Evolutionary conservation across 2,113 vertebrate species (phyloP).

Genomic region (Ascaphus truei): DNA sequence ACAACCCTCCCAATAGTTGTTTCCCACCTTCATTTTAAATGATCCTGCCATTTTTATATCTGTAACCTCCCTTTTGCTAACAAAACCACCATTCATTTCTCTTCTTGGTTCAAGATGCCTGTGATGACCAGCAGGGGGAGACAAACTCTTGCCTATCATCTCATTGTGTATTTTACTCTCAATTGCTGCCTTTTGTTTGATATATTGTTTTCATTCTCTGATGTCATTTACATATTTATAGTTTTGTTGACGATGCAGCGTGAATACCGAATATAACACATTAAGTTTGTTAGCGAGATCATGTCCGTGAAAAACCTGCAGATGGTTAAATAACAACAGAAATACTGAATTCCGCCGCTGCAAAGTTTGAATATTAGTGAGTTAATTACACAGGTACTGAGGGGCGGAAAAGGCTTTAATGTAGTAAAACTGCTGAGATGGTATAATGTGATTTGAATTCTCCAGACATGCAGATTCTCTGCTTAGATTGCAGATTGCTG

Average conservation of each 20-base stretch:
- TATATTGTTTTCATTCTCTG: slow-evolving; percentile 28
- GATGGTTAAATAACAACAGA: neutral
- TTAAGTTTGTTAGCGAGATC: neutral
- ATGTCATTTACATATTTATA: slow-evolving; percentile 31
- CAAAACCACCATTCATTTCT: too few relatives aligned
- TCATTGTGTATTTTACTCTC: neutral
- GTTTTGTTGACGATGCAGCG: neutral
- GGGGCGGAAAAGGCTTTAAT: neutral
- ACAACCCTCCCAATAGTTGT: too few relatives aligned
- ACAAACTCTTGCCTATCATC: slow-evolving; percentile 47
- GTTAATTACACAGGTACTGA: slow-evolving; percentile 1
- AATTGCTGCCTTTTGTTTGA: slow-evolving; percentile 12
- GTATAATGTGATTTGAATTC: neutral
- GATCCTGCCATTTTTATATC: too few relatives aligned
- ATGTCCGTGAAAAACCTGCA: neutral
- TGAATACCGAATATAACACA: slow-evolving; percentile 24
- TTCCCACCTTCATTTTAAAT: too few relatives aligned
- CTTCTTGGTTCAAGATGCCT: neutral
- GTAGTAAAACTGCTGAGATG: neutral
- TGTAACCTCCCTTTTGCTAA: too few relatives aligned
- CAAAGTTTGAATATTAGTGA: neutral
- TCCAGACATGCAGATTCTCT: neutral
- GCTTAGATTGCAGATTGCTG: neutral
- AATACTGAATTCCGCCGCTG: neutral
- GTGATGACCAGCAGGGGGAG: slow-evolving; percentile 52